Base-by-base conservation (phyloP, 1,140 invertebrate genomes). In the Sycophaga agraensis region DNA sequence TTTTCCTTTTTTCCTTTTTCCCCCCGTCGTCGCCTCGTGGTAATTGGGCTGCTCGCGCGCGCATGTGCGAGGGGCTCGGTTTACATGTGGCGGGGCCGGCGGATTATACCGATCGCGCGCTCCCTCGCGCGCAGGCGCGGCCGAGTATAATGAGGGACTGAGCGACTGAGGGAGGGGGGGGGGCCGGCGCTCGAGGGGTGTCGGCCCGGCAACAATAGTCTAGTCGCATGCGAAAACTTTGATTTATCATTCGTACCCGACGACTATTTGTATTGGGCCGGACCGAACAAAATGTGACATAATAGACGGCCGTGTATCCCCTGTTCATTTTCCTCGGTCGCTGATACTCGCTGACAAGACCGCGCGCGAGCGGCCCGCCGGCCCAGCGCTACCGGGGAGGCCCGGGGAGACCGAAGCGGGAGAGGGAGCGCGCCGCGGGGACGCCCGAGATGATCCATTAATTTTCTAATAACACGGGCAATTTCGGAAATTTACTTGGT, bases 271-370 rank as follows among this genome's bases (percentile, higher is more conserved):
- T 79, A 79, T 76, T 77, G 73, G 71, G 73, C 28, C 17, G 37
- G 72, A 71, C 70, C 72, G 77, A 76, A 79, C 76, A 74, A 80
- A 79, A 79, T 78, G 73, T 77, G 74, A 73, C 76, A 79, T 79
- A 80, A 80, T 79, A 79, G 77, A 71, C 70, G 69, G 40, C 73
- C 71, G 70, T 76, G 70, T 73, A 73, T 74, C 72, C 17, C 40
- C 19, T 73, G 70, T 78, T 73, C 73, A 80, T 78, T 78, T 74
- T 80, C 73, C 71, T 72, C 69, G 71, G n/a, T 24, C 73, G 66
- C 70, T 74, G 78, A 60, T 31, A 31, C 28, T 4, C 28, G 28
- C 28, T 31, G 5, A 31, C 11, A 31, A 31, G 5, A 11, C 28
- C 5, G 4, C 11, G 28, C 28, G 11, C 11, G 28, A n/a, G n/a